A percentile compares a stretch with the other conserved stretches of the same genome.
Conservation (phyloP, 2,113 vertebrate genomes). For the Burhinus bistriatus region DNA sequence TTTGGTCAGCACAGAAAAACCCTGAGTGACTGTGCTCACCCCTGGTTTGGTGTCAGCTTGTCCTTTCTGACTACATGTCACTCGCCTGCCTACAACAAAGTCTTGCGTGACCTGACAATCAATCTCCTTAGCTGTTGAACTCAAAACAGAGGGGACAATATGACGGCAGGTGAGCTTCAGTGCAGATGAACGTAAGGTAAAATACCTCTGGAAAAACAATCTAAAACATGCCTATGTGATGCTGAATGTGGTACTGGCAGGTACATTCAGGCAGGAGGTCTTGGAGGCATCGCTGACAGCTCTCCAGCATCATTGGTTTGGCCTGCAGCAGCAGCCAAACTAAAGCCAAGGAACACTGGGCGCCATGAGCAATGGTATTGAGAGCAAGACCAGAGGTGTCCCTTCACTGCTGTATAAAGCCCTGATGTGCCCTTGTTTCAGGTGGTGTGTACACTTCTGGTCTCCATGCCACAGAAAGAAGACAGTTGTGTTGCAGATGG, state of each 20-base stretch:
- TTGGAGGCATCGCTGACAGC: fast-evolving
- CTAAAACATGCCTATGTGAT: neutral
- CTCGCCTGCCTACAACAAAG: neutral
- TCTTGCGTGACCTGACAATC: neutral
- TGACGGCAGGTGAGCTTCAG: neutral
- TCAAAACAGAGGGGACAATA: neutral
- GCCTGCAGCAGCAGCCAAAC: neutral
- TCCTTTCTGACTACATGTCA: neutral
- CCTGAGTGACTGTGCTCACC: neutral
- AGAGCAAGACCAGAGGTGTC: neutral
- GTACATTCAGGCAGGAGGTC: neutral
- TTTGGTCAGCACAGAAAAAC: neutral
- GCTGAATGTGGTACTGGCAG: neutral
- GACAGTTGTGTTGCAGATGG: neutral
- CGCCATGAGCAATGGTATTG: neutral
- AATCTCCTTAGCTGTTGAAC: neutral
- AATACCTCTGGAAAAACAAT: neutral
- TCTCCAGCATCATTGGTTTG: neutral
- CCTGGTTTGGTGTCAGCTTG: neutral
- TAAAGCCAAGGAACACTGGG: neutral
- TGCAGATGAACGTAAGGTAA: neutral
- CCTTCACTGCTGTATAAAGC: neutral
- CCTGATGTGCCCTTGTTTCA: neutral
- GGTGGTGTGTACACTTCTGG: neutral
- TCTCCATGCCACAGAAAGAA: neutral